A percentile compares a stretch with the other conserved stretches of the same genome.
Evolutionary conservation across 2,797 vertebrate genomes (phyloP).

Genomic region (Melanotaenia maccullochi): DNA sequence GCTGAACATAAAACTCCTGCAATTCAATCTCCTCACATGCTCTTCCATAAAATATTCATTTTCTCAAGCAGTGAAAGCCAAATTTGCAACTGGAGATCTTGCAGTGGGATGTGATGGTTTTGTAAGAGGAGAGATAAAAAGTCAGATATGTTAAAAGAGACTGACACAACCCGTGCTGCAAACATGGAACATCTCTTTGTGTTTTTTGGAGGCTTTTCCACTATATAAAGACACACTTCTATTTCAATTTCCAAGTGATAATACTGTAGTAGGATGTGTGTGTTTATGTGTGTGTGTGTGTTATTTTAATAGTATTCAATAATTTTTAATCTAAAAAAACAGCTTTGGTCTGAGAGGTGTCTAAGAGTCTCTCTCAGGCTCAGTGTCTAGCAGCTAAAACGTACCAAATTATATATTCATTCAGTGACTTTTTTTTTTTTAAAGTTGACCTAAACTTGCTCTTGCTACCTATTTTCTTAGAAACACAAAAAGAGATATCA

Average conservation of each 20-base stretch:
- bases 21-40: too few species aligned
- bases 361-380: too few species aligned
- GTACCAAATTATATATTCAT: background rate
- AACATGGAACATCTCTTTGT: too few species aligned
- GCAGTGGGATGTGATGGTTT: too few species aligned
- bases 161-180: too few species aligned
- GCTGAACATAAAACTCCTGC: too few species aligned
- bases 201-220: background rate
- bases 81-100: too few species aligned
- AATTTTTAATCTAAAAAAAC: too few species aligned
- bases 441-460: background rate
- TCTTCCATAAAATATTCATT: too few species aligned
- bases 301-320: background rate
- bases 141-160: too few species aligned
- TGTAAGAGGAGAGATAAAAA: too few species aligned
- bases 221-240: slow-evolving; percentile 1
- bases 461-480: background rate
- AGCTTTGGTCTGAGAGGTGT: background rate
- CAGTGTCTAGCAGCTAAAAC: background rate
- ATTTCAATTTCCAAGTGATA: background rate
- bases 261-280: background rate
- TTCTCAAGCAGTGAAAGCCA: too few species aligned
- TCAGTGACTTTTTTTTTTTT: background rate
- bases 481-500: background rate
- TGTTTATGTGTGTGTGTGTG: background rate